A percentile compares a stretch with the other conserved stretches of the same genome.
Evolutionary conservation across 2,888 invertebrate species (phyloP).

Genomic region (Sicus ferrugineus): DNA sequence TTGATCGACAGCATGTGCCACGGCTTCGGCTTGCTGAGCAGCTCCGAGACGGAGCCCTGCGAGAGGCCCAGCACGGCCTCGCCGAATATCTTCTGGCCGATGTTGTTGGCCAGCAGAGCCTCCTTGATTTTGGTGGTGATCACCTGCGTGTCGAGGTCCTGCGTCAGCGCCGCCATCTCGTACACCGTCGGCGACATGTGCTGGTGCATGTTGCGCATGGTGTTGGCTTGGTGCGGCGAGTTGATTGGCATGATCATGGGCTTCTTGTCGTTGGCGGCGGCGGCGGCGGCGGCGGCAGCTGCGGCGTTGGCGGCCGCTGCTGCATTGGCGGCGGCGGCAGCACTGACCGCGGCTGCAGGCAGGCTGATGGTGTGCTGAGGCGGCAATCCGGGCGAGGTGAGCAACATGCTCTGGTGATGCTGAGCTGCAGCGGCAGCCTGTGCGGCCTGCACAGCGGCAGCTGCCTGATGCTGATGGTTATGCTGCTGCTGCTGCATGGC

Average conservation of each 20-base stretch:
- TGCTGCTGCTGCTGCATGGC: slow-evolving; percentile 62
- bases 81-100: slow-evolving; percentile 98
- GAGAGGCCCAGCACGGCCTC: slow-evolving; percentile 96
- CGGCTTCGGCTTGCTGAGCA: slow-evolving; percentile 96
- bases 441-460: slow-evolving; percentile 62
- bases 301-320: slow-evolving; percentile 37
- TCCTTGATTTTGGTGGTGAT: slow-evolving; percentile 98
- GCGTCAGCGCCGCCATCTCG: slow-evolving; percentile 96
- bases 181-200: slow-evolving; percentile 95
- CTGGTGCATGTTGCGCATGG: slow-evolving; percentile 79
- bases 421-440: slow-evolving; percentile 58
- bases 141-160: slow-evolving; percentile 94
- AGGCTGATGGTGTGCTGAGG: slow-evolving; percentile 77
- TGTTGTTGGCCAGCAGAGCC: slow-evolving; percentile 93
- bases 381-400: slow-evolving; percentile 80
- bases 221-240: slow-evolving; percentile 73
- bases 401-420: slow-evolving; percentile 68
- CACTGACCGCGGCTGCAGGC: slow-evolving; percentile 71
- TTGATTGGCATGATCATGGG: slow-evolving; percentile 70
- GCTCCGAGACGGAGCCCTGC: slow-evolving; percentile 96
- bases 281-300: slow-evolving; percentile 17
- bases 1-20: slow-evolving; percentile 99
- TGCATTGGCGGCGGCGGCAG: slow-evolving; percentile 39
- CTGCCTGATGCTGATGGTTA: slow-evolving; percentile 63
- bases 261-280: slow-evolving; percentile 64